phyloP scores from a whole-genome alignment of 2,113 vertebrate species.

The Enhydra lutris region DNA sequence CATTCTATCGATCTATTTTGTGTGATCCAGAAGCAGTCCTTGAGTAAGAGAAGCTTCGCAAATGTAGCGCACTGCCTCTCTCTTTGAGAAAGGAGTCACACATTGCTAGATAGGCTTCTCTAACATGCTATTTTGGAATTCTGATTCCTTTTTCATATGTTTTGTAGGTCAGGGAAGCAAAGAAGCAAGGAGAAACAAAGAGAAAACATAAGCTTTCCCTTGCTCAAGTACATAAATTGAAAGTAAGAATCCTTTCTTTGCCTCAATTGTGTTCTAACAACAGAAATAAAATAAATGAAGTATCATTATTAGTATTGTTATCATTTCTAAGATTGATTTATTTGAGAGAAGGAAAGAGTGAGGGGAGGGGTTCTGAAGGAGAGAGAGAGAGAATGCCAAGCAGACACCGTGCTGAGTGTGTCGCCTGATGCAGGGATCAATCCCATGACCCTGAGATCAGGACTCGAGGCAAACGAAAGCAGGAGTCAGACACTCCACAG shows the following conservation, averaged over 20 bases:
- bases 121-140: not conserved
- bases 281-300: not conserved
- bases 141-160: not conserved
- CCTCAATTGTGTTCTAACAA: not conserved
- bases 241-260: not conserved
- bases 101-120: not conserved
- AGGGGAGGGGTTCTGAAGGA: too few relatives aligned
- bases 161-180: not conserved
- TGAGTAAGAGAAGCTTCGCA: too few relatives aligned
- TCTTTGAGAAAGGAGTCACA: not conserved
- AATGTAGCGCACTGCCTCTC: not conserved
- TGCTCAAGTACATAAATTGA: not conserved
- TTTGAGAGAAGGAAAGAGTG: not conserved
- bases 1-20: too few relatives aligned
- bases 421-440: too few relatives aligned
- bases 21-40: too few relatives aligned
- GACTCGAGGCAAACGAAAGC: too few relatives aligned
- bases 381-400: not conserved
- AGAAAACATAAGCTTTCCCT: not conserved
- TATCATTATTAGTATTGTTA: too few relatives aligned
- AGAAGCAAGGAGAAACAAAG: not conserved
- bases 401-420: too few relatives aligned
- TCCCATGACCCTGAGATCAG: too few relatives aligned
- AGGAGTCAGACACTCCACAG: too few relatives aligned
- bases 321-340: not conserved